Evolutionary conservation across 2,888 invertebrate genomes (phyloP).

Genomic region (Tortricodes alternella): DNA sequence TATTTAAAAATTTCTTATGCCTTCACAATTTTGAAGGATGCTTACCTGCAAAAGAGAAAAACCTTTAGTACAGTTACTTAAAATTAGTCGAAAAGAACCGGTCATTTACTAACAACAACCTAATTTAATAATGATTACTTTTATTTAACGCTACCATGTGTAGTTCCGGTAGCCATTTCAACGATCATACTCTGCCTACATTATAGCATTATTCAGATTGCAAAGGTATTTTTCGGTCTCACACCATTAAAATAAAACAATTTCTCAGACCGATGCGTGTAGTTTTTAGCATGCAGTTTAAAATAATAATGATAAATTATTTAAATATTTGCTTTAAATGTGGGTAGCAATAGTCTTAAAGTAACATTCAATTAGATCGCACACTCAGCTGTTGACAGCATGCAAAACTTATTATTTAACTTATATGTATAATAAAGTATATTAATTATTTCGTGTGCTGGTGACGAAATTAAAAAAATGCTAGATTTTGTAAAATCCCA

Average conservation of each 20-base stretch:
- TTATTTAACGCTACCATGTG: slow-evolving; percentile 16
- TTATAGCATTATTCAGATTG: slow-evolving; percentile 1
- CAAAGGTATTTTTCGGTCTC: background rate
- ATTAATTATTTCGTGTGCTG: too few relatives aligned
- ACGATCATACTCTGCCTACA: slow-evolving; percentile 1
- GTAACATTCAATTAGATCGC: too few relatives aligned
- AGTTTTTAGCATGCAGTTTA: background rate
- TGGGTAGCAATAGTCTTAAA: too few relatives aligned
- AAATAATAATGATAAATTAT: too few relatives aligned
- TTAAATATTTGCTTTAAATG: too few relatives aligned
- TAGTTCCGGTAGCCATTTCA: slow-evolving; percentile 6
- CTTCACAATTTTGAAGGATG: background rate
- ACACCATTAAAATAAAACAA: background rate
- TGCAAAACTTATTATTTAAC: too few relatives aligned
- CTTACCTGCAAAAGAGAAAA: slow-evolving; percentile 23
- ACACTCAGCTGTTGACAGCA: too few relatives aligned
- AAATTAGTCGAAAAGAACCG: too few relatives aligned
- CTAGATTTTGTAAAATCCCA: too few relatives aligned
- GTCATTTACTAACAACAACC: background rate
- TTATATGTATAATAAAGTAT: too few relatives aligned
- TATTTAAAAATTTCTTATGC: too few relatives aligned
- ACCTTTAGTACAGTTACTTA: slow-evolving; percentile 1
- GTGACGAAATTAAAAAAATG: too few relatives aligned
- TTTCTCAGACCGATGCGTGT: background rate
- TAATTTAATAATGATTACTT: slow-evolving; percentile 19